Evolutionary conservation across 2,797 vertebrate genomes (phyloP), one percentile per base, ranked within the genome.

Genomic region (Phrynocephalus forsythii): DNA sequence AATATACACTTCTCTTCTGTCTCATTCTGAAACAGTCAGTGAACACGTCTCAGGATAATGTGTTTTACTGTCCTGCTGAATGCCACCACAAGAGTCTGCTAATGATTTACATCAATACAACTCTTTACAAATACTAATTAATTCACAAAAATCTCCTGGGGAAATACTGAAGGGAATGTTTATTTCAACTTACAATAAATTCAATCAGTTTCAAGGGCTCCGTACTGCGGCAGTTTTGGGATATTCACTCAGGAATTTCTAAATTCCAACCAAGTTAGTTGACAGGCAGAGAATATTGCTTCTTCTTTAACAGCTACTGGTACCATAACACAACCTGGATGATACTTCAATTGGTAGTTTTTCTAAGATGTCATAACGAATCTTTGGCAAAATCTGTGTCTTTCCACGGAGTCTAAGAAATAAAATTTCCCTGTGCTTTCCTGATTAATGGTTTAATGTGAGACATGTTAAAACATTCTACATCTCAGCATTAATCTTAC

Each of bases 71-170:
- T 92, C 92, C 78, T 91, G 88, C n/a, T 92, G 81, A 84, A 68
- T 33, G 20, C 77, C 82, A 80, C 87, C 87, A 77, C 89, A 89
- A 78, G 89, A 93, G 88, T 85, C 87, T 92, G 87, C 88, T 24
- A 88, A 91, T 71, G 87, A 93, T 93, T 94, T 91, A 91, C 90
- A 94, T 90, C 84, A 94, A 93, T 87, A 95, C 93, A 94, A 78
- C 79, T 84, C 83, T 79, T 87, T 78, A 91, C 77, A 92, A 94
- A 91, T 75, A 88, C 81, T 90, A 94, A 93, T 92, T 93, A 93
- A 95, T 94, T 90, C 91, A 86, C 86, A 90, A 66, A 44, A 90
- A 88, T 8, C 83, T 66, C 85, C 89, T 68, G 91, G 86, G 86
- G 63, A 89, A 82, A 67, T 90, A 88, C 72, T 86, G 78, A 8